Evolutionary conservation across 2,888 invertebrate species (phyloP).

Genomic region (Neoaliturus tenellus): DNA sequence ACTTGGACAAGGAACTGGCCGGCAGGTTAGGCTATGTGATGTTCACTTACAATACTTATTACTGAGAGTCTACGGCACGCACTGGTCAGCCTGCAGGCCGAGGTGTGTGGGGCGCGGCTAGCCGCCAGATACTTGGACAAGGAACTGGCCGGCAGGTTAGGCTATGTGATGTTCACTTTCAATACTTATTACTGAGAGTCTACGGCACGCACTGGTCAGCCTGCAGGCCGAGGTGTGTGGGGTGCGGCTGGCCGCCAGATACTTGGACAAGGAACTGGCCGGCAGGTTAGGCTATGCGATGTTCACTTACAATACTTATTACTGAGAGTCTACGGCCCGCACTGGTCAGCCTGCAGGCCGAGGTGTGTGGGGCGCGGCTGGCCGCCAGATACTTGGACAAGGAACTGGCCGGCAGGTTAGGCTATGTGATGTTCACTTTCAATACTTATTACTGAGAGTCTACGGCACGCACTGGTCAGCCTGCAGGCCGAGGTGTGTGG

Average conservation of each 20-base stretch:
- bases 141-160: slow-evolving; percentile 81
- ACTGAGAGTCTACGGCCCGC: slow-evolving; percentile 82
- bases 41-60: too few species aligned
- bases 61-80: slow-evolving; percentile 82
- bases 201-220: slow-evolving; percentile 83
- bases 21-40: slow-evolving; percentile 76
- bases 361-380: slow-evolving; percentile 89
- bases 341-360: slow-evolving; percentile 84
- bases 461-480: slow-evolving; percentile 83
- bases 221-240: slow-evolving; percentile 90
- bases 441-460: too few species aligned
- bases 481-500: slow-evolving; percentile 90
- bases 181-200: too few species aligned
- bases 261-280: slow-evolving; percentile 90
- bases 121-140: slow-evolving; percentile 93
- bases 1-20: slow-evolving; percentile 90
- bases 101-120: slow-evolving; percentile 89
- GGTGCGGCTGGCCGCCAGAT: slow-evolving; percentile 89
- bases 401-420: slow-evolving; percentile 81
- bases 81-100: slow-evolving; percentile 84
- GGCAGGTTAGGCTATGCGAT: slow-evolving; percentile 76
- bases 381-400: slow-evolving; percentile 93
- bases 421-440: too few species aligned
- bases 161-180: too few species aligned
- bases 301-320: too few species aligned